Evolutionary conservation across 2,113 vertebrate genomes (phyloP), one percentile per base, ranked within the genome.

Genomic region (Colistium nudipinnis): DNA sequence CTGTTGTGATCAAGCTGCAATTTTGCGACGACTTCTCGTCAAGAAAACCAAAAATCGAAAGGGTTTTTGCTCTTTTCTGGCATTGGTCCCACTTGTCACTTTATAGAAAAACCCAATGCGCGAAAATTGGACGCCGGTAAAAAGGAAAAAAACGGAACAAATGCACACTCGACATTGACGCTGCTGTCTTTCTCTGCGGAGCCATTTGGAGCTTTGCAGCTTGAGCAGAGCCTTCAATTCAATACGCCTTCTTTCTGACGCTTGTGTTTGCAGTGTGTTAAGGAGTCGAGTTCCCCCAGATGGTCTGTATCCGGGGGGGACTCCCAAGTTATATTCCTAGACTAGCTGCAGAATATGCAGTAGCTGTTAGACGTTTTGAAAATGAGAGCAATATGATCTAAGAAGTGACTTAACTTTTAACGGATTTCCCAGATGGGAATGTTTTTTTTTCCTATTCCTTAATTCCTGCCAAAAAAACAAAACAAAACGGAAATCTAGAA

Each of bases 191-290:
- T 43, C 9, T 22, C 72, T 27, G 28, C 17, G 17, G 7, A 56
- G 28, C 14, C 35, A 7, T 57, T 27, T 74, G 28, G 25, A 35
- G 13, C 44, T 62, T 78, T 80, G 84, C 73, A 72, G 74, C 85
- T 80, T 87, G 56, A 79, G 59, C 63, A 24, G 73, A 80, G 61
- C 43, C 10, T 45, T 65, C 52, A 39, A 57, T 62, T 12, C 39
- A 35, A 27, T 52, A 24, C 48, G 36, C 20, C 61, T 78, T 73
- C 60, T 84, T 83, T 77, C 80, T 75, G 74, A 82, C 35, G 86
- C 67, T 89, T 87, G 86, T 86, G 88, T 87, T 91, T 92, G 91
- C 91, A 80, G 91, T 92, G 90, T 87, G 81, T 80, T 84, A 74
- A 84, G 62, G 68, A 69, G 74, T 80, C 8, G 70, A 72, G 77